Evolutionary conservation across 2,888 invertebrate genomes (phyloP), one percentile per base, ranked within the genome.

Genomic region (Alloplasta piceator): DNA sequence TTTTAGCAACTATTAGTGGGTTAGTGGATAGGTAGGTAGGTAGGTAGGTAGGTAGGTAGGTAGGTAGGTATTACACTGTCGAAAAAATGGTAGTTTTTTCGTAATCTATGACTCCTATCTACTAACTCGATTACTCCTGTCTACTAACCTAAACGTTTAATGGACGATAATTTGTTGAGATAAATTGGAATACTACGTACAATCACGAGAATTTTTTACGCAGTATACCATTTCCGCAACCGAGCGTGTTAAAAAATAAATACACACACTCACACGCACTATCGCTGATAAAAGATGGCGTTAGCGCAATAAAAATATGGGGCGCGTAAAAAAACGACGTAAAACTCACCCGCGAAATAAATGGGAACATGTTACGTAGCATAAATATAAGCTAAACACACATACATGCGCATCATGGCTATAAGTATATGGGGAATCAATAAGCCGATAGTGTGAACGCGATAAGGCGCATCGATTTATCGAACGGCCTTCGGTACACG

Each of bases 401-500:
- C n/a, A 50, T 50, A 50, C 1, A 60, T 60, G 36, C 14, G 5
- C 50, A 60, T 67, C 16, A 12, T 6, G n/a, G 64, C 7, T 64
- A 14, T 1, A 50, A 67, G 46, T 38, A 9, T 50, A 67, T 67
- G 74, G 64, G 60, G 67, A 83, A 86, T 85, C 84, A 72, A 86
- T 84, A 83, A 71, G 77, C 50, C 82, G 82, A 86, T 84, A 82
- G 43, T 71, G 70, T 61, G 36, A n/a, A 72, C 66, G 79, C 67
- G 84, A 86, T 85, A 85, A 85, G 52, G 46, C 50, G 50, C 64
- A 79, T 82, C 82, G 82, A 79, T 81, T 86, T 86, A 85, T 86
- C 85, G 66, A 38, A 10, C 56, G 74, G 55, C 82, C 82, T 82
- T 82, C 76, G 12, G 52, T 12, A 6, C 26, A 26, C 26, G 26